Evolutionary conservation across 2,797 vertebrate species (phyloP), one percentile per base, ranked within the genome.

Genomic region (Myotis planiceps): DNA sequence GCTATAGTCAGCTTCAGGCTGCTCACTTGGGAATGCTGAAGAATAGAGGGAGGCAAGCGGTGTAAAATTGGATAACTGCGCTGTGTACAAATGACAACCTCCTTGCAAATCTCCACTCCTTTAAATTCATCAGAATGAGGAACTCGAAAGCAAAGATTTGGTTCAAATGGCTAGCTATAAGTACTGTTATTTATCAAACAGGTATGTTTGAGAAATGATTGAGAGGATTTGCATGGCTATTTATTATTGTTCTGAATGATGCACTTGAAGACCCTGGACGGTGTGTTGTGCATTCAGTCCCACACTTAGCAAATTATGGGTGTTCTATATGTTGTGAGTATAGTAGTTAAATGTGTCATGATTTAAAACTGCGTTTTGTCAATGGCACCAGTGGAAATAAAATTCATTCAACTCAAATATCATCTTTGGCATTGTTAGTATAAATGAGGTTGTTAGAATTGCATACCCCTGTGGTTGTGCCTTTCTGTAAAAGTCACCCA

Each of bases 121-220:
- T 74, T 79, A 82, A 92, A 81, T 78, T 72, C 16, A 85, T 49
- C 39, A 55, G 63, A 90, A 96, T 96, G 51, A 60, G 34, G 39
- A 97, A 76, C 76, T 90, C 72, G 84, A 81, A 95, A 96, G 94
- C 16, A 19, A 69, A 94, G 53, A 3, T 16, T 94, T 71, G 37
- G 13, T 93, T 94, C 88, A 78, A 80, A 96, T 81, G 94, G 95
- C 94, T 90, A 68, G 60, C 86, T 92, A 1, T 88, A 9, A 15
- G n/a, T 66, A 9, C 69, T 81, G 66, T 92, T 42, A 6, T 63
- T 98, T 97, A 45, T 29, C 79, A 94, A 94, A 88, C 14, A 92
- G 93, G 72, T 78, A 51, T 53, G 16, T 29, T 79, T 34, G 39
- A 7, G 32, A 79, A 71, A 68, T 23, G 15, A 60, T 55, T 13